Base-by-base conservation (phyloP, 2,113 vertebrate genomes). In the Antigone vipio region DNA sequence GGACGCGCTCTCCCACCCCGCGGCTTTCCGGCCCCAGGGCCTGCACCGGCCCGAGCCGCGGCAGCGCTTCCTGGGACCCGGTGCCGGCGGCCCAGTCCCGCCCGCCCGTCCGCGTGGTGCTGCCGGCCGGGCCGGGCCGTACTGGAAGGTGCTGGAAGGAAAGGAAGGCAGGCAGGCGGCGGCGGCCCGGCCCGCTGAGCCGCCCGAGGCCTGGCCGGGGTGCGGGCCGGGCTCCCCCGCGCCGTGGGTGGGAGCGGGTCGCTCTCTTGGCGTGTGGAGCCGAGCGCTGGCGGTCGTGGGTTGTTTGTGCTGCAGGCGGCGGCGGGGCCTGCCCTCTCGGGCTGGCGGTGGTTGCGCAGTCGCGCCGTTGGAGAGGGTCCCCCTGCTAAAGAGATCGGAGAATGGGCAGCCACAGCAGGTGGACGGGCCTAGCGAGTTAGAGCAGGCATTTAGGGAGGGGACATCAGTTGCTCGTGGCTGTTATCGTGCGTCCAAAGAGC, bases 401-500 rank as follows among this genome's bases (percentile, higher is more conserved):
- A 9, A 30, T 1, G 42, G 63, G 44, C 27, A 24, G 69, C 40
- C 6, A 4, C 27, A 13, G 59, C 35, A 8, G 53, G n/a, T 11
- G 32, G 32, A 18, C 1, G 60, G 56, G 9, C 4, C 14, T 1
- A 2, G 53, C 1, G 6, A 12, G 40, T 7, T 3, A 8, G 9
- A 34, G 21, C 17, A 1, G 58, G 53, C 1, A 2, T 14, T 21
- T 38, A 7, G 19, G 52, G 22, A 42, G 8, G n/a, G 49, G 11
- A 3, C 12, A 4, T 8, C 11, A 0, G 12, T 42, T 44, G 10
- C 27, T 62, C 2, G 3, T 13, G 66, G 52, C 47, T 47, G 35
- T 34, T 68, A 6, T 0, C 2, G 3, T 6, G 44, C 15, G 0
- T 40, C 9, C 32, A 2, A 1, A 30, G 73, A 34, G 69, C 27